Base-by-base conservation (phyloP, 2,888 invertebrate species). In the Ophioninae sp. region DNA sequence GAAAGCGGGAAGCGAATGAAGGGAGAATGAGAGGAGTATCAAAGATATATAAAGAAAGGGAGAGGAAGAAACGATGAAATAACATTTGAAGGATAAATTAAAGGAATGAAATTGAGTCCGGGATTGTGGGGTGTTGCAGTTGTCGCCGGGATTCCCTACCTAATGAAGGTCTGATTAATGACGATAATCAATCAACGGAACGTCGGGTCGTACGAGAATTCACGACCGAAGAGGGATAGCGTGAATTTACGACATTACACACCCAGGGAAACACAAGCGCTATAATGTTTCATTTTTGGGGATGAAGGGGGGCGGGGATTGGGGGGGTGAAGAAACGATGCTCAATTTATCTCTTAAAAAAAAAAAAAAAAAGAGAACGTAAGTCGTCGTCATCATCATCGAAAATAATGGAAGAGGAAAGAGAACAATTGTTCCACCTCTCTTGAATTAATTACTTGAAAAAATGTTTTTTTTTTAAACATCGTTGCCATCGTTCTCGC, bases 131-230 rank as follows among this genome's bases (percentile, higher is more conserved):
- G 88, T 92, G 90, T 93, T 93, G 88, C 92, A 93, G 93, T 92
- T 90, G 91, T 92, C 87, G 92, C 92, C 87, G 92, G 92, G 84
- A 89, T 93, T 81, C 92, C 92, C 72, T 92, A 92, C 88, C 89
- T 93, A 89, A 91, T 93, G 90, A 92, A 92, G 91, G 88, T 93
- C 87, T 93, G 91, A 88, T 44, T 79, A 75, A 75, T 62, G 81
- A 65, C 69, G 85, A 81, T 78, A 61, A 75, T 72, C 61, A 41
- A 84, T 70, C 81, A 84, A 72, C 78, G 85, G 77, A 80, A 68
- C 74, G 64, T 65, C 72, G 50, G 83, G 74, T 80, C 77, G 77
- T 70, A 65, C 74, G 80, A 76, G 74, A 78, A 65, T 50, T 76
- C n/a, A 61, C 77, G 78, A 81, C 70, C 70, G 44, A 62, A 79